Evolutionary conservation across 1,140 invertebrate species (phyloP), one percentile per base, ranked within the genome.

Genomic region (Drosophila ananassae): DNA sequence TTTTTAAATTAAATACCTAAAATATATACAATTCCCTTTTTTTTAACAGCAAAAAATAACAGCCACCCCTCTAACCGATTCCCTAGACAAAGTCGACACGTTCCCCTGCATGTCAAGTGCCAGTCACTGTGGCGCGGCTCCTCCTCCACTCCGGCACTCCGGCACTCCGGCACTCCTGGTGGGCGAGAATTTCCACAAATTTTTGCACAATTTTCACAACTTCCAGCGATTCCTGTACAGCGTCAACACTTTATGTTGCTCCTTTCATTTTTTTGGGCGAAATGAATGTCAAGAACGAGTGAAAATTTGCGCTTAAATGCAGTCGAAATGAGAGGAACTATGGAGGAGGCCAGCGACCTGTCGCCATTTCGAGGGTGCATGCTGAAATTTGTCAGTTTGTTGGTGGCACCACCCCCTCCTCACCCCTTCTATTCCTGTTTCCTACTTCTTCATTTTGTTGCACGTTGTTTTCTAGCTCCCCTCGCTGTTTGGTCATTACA

Each of bases 271-370:
- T 46, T 69, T 73, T 61, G 47, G 30, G 46, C 32, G 53, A 76
- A 85, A 87, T 87, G 75, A 85, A 85, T 85, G 82, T 85, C 82
- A 85, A 87, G 78, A 85, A 87, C 82, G 82, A 85, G 82, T 78
- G 82, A 87, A 87, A 81, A 85, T 85, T 85, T 87, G 78, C 82
- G 73, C 82, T 75, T 85, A 87, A 85, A 81, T 81, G 68, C 82
- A 72, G 50, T 62, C 56, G 66, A 52, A 55, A 34, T 44, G 21
- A 44, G 41, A 52, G 46, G 60, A 59, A 44, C 53, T 67, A 57
- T 54, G 53, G 10, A 55, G 17, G 46, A 55, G 78, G 78, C 66
- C 74, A 85, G 78, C 82, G 81, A 85, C 73, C 81, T 77, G 63
- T 74, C 74, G 25, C 51, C 60, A 72, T 72, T 46, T n/a, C 22